Percentiles rank a stretch among this genome's conserved stretches.
phyloP scores from a whole-genome alignment of 2,113 vertebrate genomes.

The Nothobranchius furzeri region DNA sequence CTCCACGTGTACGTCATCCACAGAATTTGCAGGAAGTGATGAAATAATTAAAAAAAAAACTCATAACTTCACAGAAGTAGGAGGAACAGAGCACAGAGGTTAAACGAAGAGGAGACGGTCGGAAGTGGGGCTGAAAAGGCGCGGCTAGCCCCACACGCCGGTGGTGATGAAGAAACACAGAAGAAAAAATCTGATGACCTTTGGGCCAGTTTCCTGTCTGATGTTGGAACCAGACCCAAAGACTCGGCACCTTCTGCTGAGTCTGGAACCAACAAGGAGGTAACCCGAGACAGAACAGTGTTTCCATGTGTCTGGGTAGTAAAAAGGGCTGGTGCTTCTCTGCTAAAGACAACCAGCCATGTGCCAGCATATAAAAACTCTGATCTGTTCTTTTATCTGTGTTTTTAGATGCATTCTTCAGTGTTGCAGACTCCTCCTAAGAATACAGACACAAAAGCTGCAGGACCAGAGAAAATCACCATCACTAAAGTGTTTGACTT shows the following conservation, averaged over 20 bases:
- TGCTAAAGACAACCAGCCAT: neutral
- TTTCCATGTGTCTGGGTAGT: too few relatives aligned
- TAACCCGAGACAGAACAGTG: neutral
- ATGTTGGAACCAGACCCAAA: constrained; percentile 87
- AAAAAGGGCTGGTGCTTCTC: neutral
- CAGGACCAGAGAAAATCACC: constrained; percentile 80
- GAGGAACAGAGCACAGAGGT: constrained; percentile 80
- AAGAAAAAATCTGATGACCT: constrained; percentile 92
- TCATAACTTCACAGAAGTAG: too few relatives aligned
- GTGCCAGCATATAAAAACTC: neutral
- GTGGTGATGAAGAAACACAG: constrained; percentile 42
- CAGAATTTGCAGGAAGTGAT: neutral
- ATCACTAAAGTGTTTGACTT: constrained; percentile 57
- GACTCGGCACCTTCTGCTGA: neutral
- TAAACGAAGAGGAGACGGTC: constrained; percentile 62
- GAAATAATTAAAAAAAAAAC: too few relatives aligned
- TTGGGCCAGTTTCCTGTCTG: constrained; percentile 95
- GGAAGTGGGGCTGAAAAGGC: constrained; percentile 54
- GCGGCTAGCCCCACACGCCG: constrained; percentile 29
- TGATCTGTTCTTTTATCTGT: constrained; percentile 18
- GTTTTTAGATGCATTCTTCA: constrained; percentile 68
- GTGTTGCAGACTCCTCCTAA: neutral
- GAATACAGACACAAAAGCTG: constrained; percentile 61
- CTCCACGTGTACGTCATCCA: neutral
- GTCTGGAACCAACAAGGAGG: constrained; percentile 19